A percentile compares a stretch with the other conserved stretches of the same genome.
Evolutionary conservation across 2,888 invertebrate genomes (phyloP).

Genomic region (Neoaliturus tenellus): DNA sequence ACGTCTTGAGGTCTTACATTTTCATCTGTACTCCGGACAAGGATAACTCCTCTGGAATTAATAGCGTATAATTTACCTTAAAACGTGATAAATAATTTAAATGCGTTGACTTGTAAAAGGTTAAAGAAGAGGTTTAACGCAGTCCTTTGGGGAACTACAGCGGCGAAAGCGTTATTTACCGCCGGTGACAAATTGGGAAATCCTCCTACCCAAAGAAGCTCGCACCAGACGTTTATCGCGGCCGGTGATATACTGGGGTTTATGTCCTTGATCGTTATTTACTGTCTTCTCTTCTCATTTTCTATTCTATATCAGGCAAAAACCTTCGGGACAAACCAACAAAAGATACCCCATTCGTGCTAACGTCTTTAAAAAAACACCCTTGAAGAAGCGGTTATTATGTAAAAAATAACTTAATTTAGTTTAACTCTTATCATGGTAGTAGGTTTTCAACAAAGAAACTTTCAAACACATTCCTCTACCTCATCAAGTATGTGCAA

Average conservation of each 20-base stretch:
- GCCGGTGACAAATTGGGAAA: constrained; percentile 33
- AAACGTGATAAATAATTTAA: background rate
- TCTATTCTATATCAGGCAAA: background rate
- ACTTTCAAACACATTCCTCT: too few relatives aligned
- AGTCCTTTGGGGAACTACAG: background rate
- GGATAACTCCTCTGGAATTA: background rate
- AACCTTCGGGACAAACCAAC: too few relatives aligned
- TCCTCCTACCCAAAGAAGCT: constrained; percentile 25
- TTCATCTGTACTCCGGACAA: background rate
- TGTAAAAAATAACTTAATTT: too few relatives aligned
- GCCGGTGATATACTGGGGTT: background rate
- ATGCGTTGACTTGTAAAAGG: background rate
- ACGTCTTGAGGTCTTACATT: background rate
- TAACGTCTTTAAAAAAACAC: too few relatives aligned
- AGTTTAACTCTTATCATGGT: too few relatives aligned
- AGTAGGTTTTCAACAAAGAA: too few relatives aligned
- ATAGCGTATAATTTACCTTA: background rate
- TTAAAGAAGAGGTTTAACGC: background rate
- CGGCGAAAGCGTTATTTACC: constrained; percentile 24
- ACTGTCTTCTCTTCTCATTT: background rate
- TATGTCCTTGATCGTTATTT: constrained; percentile 30
- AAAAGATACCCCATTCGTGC: too few relatives aligned
- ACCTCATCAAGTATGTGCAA: too few relatives aligned
- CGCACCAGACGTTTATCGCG: background rate
- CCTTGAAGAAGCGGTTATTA: too few relatives aligned